Evolutionary conservation across 2,888 invertebrate genomes (phyloP), one percentile per base, ranked within the genome.

Genomic region (Ommatoiulus sabulosus): DNA sequence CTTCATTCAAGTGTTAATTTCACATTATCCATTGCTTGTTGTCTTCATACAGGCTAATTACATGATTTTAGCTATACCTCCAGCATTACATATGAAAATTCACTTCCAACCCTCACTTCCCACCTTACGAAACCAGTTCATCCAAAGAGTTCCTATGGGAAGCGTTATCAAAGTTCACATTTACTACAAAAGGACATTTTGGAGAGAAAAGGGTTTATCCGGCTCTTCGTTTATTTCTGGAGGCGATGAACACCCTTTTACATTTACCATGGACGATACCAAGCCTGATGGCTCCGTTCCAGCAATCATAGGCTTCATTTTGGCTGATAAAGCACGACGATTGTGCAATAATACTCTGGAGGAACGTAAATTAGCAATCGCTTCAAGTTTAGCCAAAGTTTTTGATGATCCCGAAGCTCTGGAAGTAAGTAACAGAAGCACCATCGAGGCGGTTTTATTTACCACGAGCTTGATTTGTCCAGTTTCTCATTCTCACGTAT

Each of bases 151-250:
- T 86, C 92, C 93, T 4, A 92, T 93, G 92, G 93, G 93, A n/a
- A 91, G 91, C 80, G 92, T 93, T 72, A 92, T 93, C 90, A 93
- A 93, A 90, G 92, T 92, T 52, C 91, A 93, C 88, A 90, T 93
- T 44, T 93, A 93, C 89, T 93, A 93, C 90, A 90, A 92, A 52
- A 91, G 90, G n/a, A 90, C 92, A 0, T 93, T 93, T 91, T 93
- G 93, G 93, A 91, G 92, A 88, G 57, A 88, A 63, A 88, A 43
- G 88, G 89, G 89, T 2, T 3, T 89, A 24, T 84, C 87, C 57
- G 89, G 89, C 0, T 86, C 89, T 8, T 72, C 87, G 1, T 87
- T 63, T 46, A 57, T 88, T 90, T 15, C 89, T 90, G 91, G 91
- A 84, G 91, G 91, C 46, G 90, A 91, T 3, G 90, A 90, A 15